A percentile compares a stretch with the other conserved stretches of the same genome.
phyloP scores from a whole-genome alignment of 2,888 invertebrate species.

The Stomorhina lunata region DNA sequence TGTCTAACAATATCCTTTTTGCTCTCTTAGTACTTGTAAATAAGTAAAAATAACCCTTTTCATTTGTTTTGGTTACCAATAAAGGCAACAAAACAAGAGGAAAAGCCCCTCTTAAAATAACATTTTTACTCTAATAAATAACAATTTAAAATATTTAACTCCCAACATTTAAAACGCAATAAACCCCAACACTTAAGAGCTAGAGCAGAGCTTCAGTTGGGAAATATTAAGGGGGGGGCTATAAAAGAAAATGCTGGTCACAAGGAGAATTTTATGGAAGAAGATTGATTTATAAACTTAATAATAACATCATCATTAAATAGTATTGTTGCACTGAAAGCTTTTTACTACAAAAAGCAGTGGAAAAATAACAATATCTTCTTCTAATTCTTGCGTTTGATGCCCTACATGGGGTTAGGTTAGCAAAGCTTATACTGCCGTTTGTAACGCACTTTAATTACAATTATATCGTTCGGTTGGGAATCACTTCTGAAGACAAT shows the following conservation, averaged over 20 bases:
- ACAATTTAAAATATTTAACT: slow-evolving; percentile 28
- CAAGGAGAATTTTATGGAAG: not conserved
- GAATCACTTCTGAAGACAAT: too few species aligned
- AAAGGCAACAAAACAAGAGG: not conserved
- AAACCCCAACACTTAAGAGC: slow-evolving; percentile 20
- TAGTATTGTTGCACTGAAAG: slow-evolving; percentile 49
- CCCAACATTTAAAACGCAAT: not conserved
- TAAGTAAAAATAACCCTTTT: slow-evolving; percentile 5
- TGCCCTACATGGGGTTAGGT: too few species aligned
- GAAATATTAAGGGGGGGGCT: too few species aligned
- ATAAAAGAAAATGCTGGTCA: not conserved
- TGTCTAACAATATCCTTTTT: not conserved
- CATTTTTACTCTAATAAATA: slow-evolving; percentile 1
- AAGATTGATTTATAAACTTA: slow-evolving; percentile 54
- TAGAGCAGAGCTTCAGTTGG: not conserved
- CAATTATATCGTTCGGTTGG: too few species aligned
- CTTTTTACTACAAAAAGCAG: slow-evolving; percentile 28
- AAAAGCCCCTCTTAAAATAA: not conserved
- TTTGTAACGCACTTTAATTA: too few species aligned
- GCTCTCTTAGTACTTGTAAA: too few species aligned
- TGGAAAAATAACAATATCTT: slow-evolving; percentile 22
- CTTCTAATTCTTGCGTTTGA: not conserved
- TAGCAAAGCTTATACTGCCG: too few species aligned
- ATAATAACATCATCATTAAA: slow-evolving; percentile 51
- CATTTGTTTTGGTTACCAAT: not conserved